These are phyloP conservation scores for Vanacampus margaritifer DNA, from an alignment of 2,113 vertebrate genomes.

Conservation along the genomic window DNA sequence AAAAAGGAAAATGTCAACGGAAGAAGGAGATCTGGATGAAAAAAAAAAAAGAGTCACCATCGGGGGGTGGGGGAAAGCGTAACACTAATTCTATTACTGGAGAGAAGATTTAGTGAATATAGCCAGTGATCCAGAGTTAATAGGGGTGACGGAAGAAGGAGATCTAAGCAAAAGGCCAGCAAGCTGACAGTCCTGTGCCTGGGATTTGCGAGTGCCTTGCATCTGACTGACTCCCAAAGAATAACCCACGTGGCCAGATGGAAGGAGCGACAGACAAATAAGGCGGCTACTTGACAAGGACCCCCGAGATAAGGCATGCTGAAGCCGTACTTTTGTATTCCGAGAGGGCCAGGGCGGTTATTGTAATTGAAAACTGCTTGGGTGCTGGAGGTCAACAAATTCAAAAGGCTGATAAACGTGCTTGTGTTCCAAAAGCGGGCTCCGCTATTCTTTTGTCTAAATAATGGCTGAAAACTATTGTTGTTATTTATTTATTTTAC, in stretches of 20 bases:
- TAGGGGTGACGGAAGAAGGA: conserved; percentile 47
- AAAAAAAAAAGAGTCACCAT: conserved; percentile 25
- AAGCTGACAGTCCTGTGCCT: conserved; percentile 21
- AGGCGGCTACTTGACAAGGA: conserved; percentile 48
- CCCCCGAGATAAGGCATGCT: conserved; percentile 36
- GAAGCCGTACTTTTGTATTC: conserved; percentile 58
- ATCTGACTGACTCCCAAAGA: conserved; percentile 35
- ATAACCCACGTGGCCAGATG: conserved; percentile 33
- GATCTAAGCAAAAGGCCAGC: conserved; percentile 46
- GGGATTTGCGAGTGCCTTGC: conserved; percentile 43
- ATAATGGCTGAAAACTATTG: conserved; percentile 19
- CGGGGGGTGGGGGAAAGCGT: conserved; percentile 10
- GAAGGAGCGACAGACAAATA: conserved; percentile 56
- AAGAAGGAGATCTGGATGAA: conserved; percentile 24
- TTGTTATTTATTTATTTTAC: conserved; percentile 14
- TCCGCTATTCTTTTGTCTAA: conserved; percentile 22
- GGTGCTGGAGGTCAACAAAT: conserved; percentile 55
- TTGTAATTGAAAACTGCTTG: conserved; percentile 66
- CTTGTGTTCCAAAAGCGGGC: conserved; percentile 44
- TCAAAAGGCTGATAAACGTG: conserved; percentile 44
- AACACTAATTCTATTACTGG: conserved; percentile 64
- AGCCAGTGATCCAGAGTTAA: conserved; percentile 69
- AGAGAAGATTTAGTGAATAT: conserved; percentile 53
- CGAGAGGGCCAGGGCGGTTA: conserved; percentile 24
- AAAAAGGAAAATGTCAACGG: conserved; percentile 28